Evolutionary conservation across 2,888 invertebrate species (phyloP).

Genomic region (Sesamia inferens): DNA sequence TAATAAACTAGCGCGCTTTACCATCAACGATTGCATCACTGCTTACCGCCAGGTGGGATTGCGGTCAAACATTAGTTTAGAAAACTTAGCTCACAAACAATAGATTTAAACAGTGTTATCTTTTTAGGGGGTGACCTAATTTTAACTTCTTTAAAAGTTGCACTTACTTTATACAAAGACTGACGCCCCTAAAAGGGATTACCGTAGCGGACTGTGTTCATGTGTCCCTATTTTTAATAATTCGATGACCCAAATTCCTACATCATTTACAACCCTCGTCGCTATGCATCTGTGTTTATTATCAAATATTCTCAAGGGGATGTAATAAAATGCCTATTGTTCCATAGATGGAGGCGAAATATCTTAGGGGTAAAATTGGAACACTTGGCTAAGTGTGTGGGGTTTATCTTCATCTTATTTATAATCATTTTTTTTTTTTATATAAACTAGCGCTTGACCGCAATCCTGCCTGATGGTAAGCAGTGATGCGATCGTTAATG

Average conservation of each 20-base stretch:
- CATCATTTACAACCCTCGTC: conserved; percentile 35
- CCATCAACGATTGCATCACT: too few relatives aligned
- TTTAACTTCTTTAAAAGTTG: conserved; percentile 22
- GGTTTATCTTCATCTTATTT: conserved; percentile 17
- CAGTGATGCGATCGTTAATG: too few relatives aligned
- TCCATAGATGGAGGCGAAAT: conserved; percentile 19
- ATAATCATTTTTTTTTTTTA: neutral
- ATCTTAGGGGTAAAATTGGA: conserved; percentile 28
- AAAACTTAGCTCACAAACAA: neutral
- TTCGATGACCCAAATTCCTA: conserved; percentile 60
- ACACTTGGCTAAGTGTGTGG: conserved; percentile 36
- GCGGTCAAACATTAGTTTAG: too few relatives aligned
- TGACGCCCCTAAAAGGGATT: conserved; percentile 18
- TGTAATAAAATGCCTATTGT: conserved; percentile 58
- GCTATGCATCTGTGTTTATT: conserved; percentile 61
- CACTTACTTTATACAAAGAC: neutral
- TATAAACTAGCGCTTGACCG: too few relatives aligned
- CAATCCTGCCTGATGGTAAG: too few relatives aligned
- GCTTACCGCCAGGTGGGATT: too few relatives aligned
- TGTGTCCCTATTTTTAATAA: conserved; percentile 15
- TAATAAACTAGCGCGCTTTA: too few relatives aligned
- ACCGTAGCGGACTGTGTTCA: neutral
- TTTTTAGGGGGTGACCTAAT: conserved; percentile 8
- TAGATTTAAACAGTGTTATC: neutral
- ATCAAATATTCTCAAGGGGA: conserved; percentile 62